Evolutionary conservation across 1,140 invertebrate genomes (phyloP).

Genomic region (Pseudobourletiella spinata): DNA sequence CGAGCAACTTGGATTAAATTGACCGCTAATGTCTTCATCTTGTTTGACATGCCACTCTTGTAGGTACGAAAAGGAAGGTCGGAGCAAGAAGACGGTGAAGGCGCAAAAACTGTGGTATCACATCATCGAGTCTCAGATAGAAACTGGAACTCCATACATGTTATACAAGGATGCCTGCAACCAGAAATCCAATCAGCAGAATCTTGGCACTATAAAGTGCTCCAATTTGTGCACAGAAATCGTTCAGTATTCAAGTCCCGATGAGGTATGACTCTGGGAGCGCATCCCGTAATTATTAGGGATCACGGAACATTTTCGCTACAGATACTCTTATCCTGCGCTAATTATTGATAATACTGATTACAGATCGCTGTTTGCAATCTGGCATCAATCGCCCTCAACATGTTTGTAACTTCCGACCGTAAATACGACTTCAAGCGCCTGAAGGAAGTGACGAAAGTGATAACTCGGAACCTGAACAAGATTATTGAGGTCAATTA

Average conservation of each 20-base stretch:
- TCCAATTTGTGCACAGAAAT: constrained; percentile 98
- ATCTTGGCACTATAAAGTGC: constrained; percentile 96
- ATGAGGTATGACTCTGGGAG: constrained; percentile 73
- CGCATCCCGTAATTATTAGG: too few species aligned
- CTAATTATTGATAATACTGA: too few species aligned
- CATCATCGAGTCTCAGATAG: constrained; percentile 91
- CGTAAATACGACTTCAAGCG: constrained; percentile 79
- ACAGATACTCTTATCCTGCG: too few species aligned
- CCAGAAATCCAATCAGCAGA: constrained; percentile 95
- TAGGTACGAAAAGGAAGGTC: constrained; percentile 77
- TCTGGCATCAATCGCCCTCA: constrained; percentile 94
- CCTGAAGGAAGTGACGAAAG: constrained; percentile 79
- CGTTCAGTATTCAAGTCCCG: constrained; percentile 79
- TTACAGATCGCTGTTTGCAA: constrained; percentile 87
- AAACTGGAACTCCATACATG: constrained; percentile 98
- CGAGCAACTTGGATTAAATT: too few species aligned
- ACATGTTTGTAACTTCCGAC: constrained; percentile 79
- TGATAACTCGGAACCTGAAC: constrained; percentile 86
- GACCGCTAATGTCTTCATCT: too few species aligned
- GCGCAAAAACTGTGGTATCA: constrained; percentile 89
- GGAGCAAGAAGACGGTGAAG: constrained; percentile 62
- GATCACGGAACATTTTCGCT: too few species aligned
- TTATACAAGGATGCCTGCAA: constrained; percentile 97
- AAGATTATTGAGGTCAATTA: constrained; percentile 96
- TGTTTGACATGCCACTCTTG: not conserved